Evolutionary conservation across 2,797 vertebrate species (phyloP), one percentile per base, ranked within the genome.

Genomic region (Cyclura pinguis): DNA sequence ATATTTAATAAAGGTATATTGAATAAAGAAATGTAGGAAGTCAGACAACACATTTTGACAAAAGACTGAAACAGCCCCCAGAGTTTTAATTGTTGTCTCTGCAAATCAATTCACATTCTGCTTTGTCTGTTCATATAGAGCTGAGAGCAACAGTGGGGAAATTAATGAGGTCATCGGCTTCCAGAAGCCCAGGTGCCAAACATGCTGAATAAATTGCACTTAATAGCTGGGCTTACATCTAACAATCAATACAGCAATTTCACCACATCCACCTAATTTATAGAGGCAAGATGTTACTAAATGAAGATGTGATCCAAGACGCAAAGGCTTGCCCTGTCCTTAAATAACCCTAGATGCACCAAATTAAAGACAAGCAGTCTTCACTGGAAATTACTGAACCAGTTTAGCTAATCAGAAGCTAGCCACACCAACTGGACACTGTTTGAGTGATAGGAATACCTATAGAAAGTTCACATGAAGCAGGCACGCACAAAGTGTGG

Each of bases 111-210:
- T 89, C 67, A 86, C 29, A 16, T 87, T 82, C 86, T 82, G 20
- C 50, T 92, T 91, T 92, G 42, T 69, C 0, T 35, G 59, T 74
- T 32, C 87, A 47, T 59, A 84, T 38, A 87, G 57, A 59, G 24
- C 52, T 29, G 81, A 82, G 83, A 94, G 64, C 81, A 55, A 84
- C 2, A 5, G 59, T 35, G 35, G 91, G 74, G 94, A 92, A 89
- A 93, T 85, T 87, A 94, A 96, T 90, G 89, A 88, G 57, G 72
- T 69, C 86, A 84, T 84, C 73, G n/a, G 32, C 74, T 85, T 91
- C 82, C 64, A 80, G 64, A 80, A 88, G 88, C 87, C 62, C 92
- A 89, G 82, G 69, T 88, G 86, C 76, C 86, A 93, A 91, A 52
- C 0, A 32, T 92, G 89, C 76, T 90, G 91, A 94, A 89, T 93